Conservation (phyloP, 64 coral and sea anemone genomes). For the Stichodactyla helianthus region DNA sequence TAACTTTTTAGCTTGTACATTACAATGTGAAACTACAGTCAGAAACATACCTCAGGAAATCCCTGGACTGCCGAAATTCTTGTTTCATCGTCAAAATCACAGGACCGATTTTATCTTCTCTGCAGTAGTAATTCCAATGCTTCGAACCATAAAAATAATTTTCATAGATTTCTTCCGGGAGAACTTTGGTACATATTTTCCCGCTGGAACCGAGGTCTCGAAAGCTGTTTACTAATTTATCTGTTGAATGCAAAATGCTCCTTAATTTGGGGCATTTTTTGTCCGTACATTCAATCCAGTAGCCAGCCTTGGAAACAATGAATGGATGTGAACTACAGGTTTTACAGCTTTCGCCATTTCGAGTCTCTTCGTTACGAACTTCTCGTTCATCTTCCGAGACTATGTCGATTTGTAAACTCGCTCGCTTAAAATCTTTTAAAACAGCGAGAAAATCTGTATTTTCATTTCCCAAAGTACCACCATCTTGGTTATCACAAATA, state of each 20-base stretch:
- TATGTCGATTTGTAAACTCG: not conserved
- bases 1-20: not conserved
- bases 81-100: constrained; percentile 69
- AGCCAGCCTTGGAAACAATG: constrained; percentile 39
- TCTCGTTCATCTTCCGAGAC: not conserved
- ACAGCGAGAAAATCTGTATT: constrained; percentile 16
- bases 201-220: constrained; percentile 54
- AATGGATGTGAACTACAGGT: constrained; percentile 36
- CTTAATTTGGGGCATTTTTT: constrained; percentile 46
- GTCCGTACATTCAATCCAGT: constrained; percentile 66
- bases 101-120: constrained; percentile 57
- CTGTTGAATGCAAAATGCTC: constrained; percentile 20
- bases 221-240: constrained; percentile 51
- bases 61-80: constrained; percentile 65
- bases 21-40: not conserved
- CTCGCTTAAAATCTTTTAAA: not conserved
- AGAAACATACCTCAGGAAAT: constrained; percentile 52
- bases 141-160: constrained; percentile 78
- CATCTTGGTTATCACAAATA: not conserved
- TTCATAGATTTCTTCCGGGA: constrained; percentile 69
- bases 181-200: constrained; percentile 16
- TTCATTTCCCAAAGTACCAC: not conserved
- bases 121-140: constrained; percentile 78
- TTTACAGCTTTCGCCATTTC: not conserved
- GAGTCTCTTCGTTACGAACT: not conserved